Base-by-base conservation (phyloP, 2,113 vertebrate genomes). In the Nycticryphes semicollaris region DNA sequence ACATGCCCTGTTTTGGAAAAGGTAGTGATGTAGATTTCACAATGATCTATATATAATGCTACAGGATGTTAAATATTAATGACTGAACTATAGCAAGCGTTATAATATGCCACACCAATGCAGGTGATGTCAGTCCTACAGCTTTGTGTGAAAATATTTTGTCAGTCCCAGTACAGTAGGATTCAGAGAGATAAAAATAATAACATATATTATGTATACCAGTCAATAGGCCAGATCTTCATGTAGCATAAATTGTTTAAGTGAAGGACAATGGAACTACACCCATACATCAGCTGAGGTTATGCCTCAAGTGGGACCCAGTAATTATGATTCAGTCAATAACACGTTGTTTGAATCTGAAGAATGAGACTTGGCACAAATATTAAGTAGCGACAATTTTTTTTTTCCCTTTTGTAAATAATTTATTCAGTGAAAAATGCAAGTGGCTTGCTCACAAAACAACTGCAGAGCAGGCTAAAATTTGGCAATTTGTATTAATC, bases 281-380 rank as follows among this genome's bases (percentile, higher is more conserved):
- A 31, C 21, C 50, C 47, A 54, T 50, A 41, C 13, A 39, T 89
- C 76, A 81, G 37, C 79, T 56, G 68, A 86, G 54, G 50, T 91
- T 86, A n/a, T 74, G 64, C 54, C 64, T 93, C 2, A 2, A 81
- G 83, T 35, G 35, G 74, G 54, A 96, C 64, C 67, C 47, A 72
- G 47, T 80, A 64, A 88, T 81, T 94, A 90, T 18, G 56, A 91
- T 70, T 86, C 87, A 92, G 51, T 90, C 92, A 90, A 25, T 10
- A 50, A 74, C 35, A 70, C 64, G 94, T 83, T 91, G 25, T 82
- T 82, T 87, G 75, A 87, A 66, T 69, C 31, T 63, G 47, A 95
- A 83, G 63, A 88, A 96, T 74, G 37, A 84, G 68, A 39, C 83
- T 69, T 88, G 51, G 51, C 64, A 80, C 14, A 80, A 81, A 81